These are phyloP conservation scores for Stenchaetothrips biformis DNA, from an alignment of 2,888 invertebrate species.

Conservation along the genomic window DNA sequence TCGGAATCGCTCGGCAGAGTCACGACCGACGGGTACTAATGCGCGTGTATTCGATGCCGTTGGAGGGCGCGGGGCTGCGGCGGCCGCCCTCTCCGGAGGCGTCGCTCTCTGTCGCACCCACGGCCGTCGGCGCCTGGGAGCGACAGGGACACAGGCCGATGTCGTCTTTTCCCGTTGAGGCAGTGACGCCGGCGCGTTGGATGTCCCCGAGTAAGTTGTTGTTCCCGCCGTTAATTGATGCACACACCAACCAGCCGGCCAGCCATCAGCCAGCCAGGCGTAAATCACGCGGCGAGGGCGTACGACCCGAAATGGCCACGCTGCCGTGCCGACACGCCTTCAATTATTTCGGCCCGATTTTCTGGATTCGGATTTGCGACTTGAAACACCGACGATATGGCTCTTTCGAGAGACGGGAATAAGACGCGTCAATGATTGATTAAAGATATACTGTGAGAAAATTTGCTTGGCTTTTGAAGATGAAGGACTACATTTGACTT, in stretches of 20 bases:
- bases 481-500: no score
- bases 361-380: no score
- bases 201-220: constrained; percentile 6
- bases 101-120: no score
- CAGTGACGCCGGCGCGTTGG: neutral
- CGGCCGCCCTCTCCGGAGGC: no score
- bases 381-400: no score
- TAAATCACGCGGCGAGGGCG: neutral
- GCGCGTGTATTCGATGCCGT: neutral
- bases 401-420: no score
- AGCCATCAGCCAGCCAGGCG: neutral
- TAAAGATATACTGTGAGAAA: no score
- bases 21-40: constrained; percentile 6
- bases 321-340: neutral
- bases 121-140: neutral
- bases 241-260: neutral
- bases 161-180: neutral
- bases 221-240: constrained; percentile 10
- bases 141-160: neutral
- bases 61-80: neutral
- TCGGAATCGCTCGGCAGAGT: neutral
- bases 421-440: no score
- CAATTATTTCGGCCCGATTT: neutral
- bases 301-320: neutral
- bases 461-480: no score